phyloP scores from a whole-genome alignment of 2,888 invertebrate genomes.

The Campoplex nolae region DNA sequence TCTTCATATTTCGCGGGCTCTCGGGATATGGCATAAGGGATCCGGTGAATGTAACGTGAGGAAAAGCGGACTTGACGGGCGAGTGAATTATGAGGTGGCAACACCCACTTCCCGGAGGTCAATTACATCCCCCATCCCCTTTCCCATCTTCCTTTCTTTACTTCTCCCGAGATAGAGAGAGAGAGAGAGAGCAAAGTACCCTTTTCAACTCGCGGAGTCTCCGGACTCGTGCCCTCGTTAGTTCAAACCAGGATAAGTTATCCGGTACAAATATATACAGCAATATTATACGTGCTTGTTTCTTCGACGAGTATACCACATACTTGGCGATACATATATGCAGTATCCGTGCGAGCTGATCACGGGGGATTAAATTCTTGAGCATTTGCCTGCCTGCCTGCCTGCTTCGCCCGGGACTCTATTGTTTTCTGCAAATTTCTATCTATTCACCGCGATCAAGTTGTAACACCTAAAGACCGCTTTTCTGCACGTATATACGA shows the following conservation, averaged over 20 bases:
- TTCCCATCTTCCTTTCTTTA: not conserved
- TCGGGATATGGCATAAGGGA: constrained; percentile 37
- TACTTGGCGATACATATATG: too few relatives aligned
- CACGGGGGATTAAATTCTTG: constrained; percentile 55
- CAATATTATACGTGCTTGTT: not conserved
- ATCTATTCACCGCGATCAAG: constrained; percentile 25
- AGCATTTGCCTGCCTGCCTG: constrained; percentile 17
- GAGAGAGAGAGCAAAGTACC: not conserved
- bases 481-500: not conserved
- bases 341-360: constrained; percentile 3
- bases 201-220: constrained; percentile 29
- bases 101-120: constrained; percentile 79
- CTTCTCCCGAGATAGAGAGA: not conserved
- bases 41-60: constrained; percentile 62
- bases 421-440: constrained; percentile 48
- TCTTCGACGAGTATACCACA: not conserved
- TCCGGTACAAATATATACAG: not conserved
- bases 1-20: constrained; percentile 73
- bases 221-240: constrained; percentile 24
- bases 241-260: not conserved
- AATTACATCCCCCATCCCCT: constrained; percentile 62
- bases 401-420: not conserved
- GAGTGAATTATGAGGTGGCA: constrained; percentile 79
- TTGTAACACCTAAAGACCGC: constrained; percentile 27
- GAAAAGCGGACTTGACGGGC: constrained; percentile 69